Base-by-base conservation (phyloP, 1,140 invertebrate species). In the Plutomurus gul region DNA sequence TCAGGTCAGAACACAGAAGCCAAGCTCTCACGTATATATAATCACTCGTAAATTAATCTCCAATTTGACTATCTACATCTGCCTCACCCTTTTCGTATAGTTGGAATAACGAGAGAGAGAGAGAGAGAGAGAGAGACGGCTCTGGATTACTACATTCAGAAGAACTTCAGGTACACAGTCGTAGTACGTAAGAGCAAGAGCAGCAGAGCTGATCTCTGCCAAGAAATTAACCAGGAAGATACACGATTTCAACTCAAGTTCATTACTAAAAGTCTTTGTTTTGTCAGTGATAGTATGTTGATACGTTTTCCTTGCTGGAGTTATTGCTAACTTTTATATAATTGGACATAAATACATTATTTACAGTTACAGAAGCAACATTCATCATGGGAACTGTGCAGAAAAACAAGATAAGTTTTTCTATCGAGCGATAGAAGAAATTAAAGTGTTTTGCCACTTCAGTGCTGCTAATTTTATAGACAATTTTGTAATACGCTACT, bases 141-240 rank as follows among this genome's bases (percentile, higher is more conserved):
- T n/a, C n/a, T n/a, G n/a, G n/a, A n/a, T n/a, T n/a, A n/a, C n/a
- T n/a, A n/a, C n/a, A n/a, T n/a, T n/a, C n/a, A n/a, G n/a, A n/a
- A n/a, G n/a, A n/a, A n/a, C n/a, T n/a, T n/a, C n/a, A n/a, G n/a
- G n/a, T n/a, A n/a, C n/a, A n/a, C n/a, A n/a, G n/a, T n/a, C n/a
- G n/a, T n/a, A n/a, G n/a, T n/a, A n/a, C n/a, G n/a, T n/a, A n/a
- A n/a, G n/a, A n/a, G n/a, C n/a, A n/a, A n/a, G n/a, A n/a, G n/a
- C n/a, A n/a, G n/a, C n/a, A n/a, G n/a, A n/a, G n/a, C 36, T 25
- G 13, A 6, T 33, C 27, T 65, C 36, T 65, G 30, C 56, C 56
- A 65, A 65, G 27, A 65, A 65, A 65, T 36, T 33, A 65, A 65
- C 56, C 56, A 65, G 56, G 56, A 65, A 65, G 56, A 65, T 65